These are phyloP conservation scores for Nannoperca australis DNA, from an alignment of 2,797 vertebrate species.

Conservation along the genomic window DNA sequence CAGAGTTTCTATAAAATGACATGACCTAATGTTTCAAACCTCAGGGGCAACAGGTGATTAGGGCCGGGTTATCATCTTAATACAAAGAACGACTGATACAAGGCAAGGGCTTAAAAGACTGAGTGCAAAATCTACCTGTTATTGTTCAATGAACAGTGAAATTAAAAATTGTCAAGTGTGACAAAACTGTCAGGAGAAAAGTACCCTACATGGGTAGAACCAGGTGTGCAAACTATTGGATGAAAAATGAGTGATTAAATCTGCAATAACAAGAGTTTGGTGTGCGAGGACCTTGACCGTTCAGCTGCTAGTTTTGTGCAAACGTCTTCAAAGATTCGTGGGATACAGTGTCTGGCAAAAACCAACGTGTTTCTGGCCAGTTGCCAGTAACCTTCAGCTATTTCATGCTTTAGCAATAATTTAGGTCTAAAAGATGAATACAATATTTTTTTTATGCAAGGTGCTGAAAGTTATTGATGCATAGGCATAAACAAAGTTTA, in stretches of 20 bases:
- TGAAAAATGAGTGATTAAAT: conserved; percentile 66
- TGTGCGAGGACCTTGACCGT: conserved; percentile 31
- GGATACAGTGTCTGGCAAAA: conserved; percentile 6
- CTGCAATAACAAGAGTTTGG: conserved; percentile 59
- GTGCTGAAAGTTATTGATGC: neutral
- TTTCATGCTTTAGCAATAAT: neutral
- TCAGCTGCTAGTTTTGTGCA: conserved; percentile 33
- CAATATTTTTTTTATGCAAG: neutral
- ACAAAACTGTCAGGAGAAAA: conserved; percentile 65
- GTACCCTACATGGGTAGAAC: conserved; percentile 25
- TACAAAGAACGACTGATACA: conserved; percentile 27
- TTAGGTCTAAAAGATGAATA: neutral
- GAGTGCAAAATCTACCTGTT: conserved; percentile 48
- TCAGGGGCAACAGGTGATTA: conserved; percentile 17
- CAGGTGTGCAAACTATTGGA: conserved; percentile 57
- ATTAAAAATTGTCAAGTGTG: conserved; percentile 77
- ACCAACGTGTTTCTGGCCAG: neutral
- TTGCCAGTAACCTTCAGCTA: neutral
- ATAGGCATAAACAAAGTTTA: neutral
- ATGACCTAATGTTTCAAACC: conserved; percentile 30
- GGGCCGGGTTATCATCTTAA: conserved; percentile 38
- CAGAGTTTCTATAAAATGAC: conserved; percentile 19
- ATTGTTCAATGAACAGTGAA: conserved; percentile 77
- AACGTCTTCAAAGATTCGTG: conserved; percentile 15
- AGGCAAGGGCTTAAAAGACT: conserved; percentile 20